Percentiles rank a stretch among this genome's conserved stretches.
Conservation (phyloP, 2,113 vertebrate genomes). For the Sprattus sprattus region DNA sequence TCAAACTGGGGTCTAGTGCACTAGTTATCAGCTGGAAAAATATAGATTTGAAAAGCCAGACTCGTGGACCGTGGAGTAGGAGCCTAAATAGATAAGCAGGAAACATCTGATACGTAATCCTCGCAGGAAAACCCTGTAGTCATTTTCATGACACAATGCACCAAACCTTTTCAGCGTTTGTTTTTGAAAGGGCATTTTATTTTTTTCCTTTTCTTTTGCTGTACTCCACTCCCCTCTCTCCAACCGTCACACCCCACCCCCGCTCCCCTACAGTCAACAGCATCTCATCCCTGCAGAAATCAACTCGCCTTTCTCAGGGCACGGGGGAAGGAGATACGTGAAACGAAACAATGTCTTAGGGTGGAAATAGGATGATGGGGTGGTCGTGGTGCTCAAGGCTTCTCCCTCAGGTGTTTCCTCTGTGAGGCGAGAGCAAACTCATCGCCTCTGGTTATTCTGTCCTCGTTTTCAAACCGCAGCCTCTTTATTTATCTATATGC, state of each 20-base stretch:
- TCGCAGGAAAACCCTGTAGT: constrained; percentile 37
- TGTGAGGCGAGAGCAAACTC: not conserved
- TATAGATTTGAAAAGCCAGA: constrained; percentile 24
- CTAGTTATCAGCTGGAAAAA: not conserved
- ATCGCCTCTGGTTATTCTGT: not conserved
- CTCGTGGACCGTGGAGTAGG: constrained; percentile 38
- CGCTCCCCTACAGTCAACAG: not conserved
- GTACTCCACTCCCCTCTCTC: constrained; percentile 42
- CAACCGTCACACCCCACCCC: too few species aligned
- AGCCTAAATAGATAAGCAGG: constrained; percentile 33
- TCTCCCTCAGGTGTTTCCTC: not conserved
- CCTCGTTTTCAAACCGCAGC: not conserved
- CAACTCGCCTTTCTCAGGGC: constrained; percentile 23
- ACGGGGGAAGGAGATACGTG: constrained; percentile 15
- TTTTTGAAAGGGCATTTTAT: constrained; percentile 52
- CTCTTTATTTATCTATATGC: constrained; percentile 4
- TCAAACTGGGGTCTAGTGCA: not conserved
- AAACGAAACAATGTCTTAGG: constrained; percentile 41
- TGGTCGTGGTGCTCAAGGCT: not conserved
- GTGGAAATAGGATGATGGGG: constrained; percentile 29
- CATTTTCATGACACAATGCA: constrained; percentile 43
- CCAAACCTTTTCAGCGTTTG: constrained; percentile 42
- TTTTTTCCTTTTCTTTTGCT: constrained; percentile 29
- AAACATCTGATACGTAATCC: constrained; percentile 42
- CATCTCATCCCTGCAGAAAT: constrained; percentile 40